These are phyloP conservation scores for Erpetoichthys calabaricus DNA, from an alignment of 2,797 vertebrate genomes.

Conservation along the genomic window DNA sequence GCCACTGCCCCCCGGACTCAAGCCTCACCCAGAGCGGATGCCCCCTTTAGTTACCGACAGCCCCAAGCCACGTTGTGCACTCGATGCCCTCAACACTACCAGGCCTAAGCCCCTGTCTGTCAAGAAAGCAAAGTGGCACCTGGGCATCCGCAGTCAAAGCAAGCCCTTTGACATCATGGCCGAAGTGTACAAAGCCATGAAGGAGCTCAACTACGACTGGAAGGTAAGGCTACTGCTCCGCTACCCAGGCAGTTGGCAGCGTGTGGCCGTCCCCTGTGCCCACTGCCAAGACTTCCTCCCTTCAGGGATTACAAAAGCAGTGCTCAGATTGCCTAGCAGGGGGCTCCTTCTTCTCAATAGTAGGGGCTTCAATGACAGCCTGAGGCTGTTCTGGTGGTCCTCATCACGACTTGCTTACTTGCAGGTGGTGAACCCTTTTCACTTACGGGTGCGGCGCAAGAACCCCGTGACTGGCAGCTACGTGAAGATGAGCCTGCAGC, in stretches of 20 bases:
- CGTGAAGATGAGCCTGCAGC: slow-evolving; percentile 95
- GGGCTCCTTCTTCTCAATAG: too few relatives aligned
- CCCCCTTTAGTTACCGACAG: slow-evolving; percentile 84
- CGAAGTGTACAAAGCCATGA: slow-evolving; percentile 94
- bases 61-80: slow-evolving; percentile 78
- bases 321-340: too few relatives aligned
- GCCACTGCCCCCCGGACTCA: slow-evolving; percentile 76
- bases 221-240: slow-evolving; percentile 56
- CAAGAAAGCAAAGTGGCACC: slow-evolving; percentile 97
- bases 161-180: slow-evolving; percentile 94
- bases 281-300: slow-evolving; percentile 10
- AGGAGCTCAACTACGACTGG: slow-evolving; percentile 87
- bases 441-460: slow-evolving; percentile 82
- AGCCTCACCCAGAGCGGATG: slow-evolving; percentile 93
- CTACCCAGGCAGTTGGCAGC: background rate
- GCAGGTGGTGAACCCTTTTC: slow-evolving; percentile 92
- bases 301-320: too few relatives aligned
- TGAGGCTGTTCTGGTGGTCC: slow-evolving; percentile 1
- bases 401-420: slow-evolving; percentile 5
- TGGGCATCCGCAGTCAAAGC: slow-evolving; percentile 96
- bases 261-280: slow-evolving; percentile 5
- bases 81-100: slow-evolving; percentile 93
- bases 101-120: slow-evolving; percentile 84
- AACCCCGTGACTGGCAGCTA: slow-evolving; percentile 91
- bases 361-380: too few relatives aligned